Evolutionary conservation across 2,888 invertebrate genomes (phyloP).

Genomic region (Ditylenchus weischeri): DNA sequence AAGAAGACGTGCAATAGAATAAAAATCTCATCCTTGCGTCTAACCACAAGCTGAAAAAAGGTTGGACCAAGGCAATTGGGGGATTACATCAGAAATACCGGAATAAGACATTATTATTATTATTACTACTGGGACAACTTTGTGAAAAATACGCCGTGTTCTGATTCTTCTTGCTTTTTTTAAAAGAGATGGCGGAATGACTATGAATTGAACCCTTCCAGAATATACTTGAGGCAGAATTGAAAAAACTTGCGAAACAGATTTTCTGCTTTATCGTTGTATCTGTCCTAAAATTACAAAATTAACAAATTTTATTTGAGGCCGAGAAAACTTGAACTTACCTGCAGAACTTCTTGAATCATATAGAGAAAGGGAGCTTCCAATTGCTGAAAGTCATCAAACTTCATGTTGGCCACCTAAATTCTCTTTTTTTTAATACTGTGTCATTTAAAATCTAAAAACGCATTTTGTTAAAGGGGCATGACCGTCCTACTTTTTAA

Average conservation of each 20-base stretch:
- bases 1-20: too few relatives aligned
- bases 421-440: background rate
- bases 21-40: too few relatives aligned
- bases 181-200: too few relatives aligned
- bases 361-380: conserved; percentile 61
- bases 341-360: conserved; percentile 42
- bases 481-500: background rate
- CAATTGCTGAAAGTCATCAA: conserved; percentile 58
- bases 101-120: too few relatives aligned
- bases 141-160: too few relatives aligned
- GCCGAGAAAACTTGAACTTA: too few relatives aligned
- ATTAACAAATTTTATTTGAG: conserved; percentile 16
- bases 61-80: too few relatives aligned
- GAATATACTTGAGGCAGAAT: conserved; percentile 56
- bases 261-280: conserved; percentile 60
- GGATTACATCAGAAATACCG: too few relatives aligned
- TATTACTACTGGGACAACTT: too few relatives aligned
- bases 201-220: conserved; percentile 54
- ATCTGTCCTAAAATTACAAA: conserved; percentile 58
- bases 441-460: background rate
- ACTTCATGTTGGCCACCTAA: conserved; percentile 48
- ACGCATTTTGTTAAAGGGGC: background rate
- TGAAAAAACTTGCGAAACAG: conserved; percentile 58
- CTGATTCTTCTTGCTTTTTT: too few relatives aligned
- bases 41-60: too few relatives aligned